These are phyloP conservation scores for Dromaius novaehollandiae DNA, from an alignment of 2,113 vertebrate genomes.

Conservation along the genomic window DNA sequence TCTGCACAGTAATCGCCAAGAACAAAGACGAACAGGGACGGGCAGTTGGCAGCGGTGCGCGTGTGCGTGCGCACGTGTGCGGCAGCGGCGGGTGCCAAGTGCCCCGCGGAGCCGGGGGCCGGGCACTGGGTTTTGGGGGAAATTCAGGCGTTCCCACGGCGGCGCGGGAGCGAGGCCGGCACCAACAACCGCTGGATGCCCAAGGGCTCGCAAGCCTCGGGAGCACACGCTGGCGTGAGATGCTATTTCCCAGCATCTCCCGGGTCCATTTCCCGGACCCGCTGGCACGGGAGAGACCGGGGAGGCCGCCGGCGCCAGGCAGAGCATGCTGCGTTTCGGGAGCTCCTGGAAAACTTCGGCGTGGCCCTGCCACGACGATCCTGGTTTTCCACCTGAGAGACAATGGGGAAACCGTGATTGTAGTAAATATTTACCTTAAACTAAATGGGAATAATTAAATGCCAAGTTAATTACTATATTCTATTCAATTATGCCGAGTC, in stretches of 20 bases:
- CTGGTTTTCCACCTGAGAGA: not conserved
- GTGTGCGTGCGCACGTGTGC: not conserved
- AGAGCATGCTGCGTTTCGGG: not conserved
- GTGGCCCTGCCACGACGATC: not conserved
- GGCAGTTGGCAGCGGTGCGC: not conserved
- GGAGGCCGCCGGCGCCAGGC: too few relatives aligned
- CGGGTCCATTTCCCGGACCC: too few relatives aligned
- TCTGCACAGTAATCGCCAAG: conserved; percentile 70
- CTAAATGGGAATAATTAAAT: conserved; percentile 44
- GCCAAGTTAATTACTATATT: conserved; percentile 45
- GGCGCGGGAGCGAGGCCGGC: too few relatives aligned
- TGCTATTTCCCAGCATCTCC: too few relatives aligned
- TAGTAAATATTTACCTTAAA: conserved; percentile 63
- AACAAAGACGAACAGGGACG: conserved; percentile 70
- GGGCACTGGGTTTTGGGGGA: too few relatives aligned
- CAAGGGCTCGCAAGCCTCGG: too few relatives aligned
- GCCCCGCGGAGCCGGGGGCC: too few relatives aligned
- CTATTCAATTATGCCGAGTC: conserved; percentile 50
- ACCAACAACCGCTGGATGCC: too few relatives aligned
- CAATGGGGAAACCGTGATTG: not conserved
- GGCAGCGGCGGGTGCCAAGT: too few relatives aligned
- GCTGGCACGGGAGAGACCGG: too few relatives aligned
- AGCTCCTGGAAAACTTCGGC: conserved; percentile 11
- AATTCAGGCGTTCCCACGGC: too few relatives aligned
- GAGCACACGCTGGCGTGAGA: too few relatives aligned